Base-by-base conservation (phyloP, 2,797 vertebrate genomes). In the Hipposideros larvatus region DNA sequence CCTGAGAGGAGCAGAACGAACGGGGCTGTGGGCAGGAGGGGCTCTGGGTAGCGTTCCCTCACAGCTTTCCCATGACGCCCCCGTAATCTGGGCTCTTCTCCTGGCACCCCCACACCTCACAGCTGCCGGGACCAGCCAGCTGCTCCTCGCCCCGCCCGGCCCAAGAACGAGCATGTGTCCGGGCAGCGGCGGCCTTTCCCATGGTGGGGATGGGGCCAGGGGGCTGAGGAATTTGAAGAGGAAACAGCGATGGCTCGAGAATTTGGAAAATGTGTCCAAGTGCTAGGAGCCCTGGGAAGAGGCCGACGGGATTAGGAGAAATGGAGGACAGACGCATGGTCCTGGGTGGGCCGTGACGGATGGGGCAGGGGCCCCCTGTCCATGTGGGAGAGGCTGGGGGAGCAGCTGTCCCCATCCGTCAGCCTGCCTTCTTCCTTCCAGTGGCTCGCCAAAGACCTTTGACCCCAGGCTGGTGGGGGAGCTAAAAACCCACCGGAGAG, bases 61-160 rank as follows among this genome's bases (percentile, higher is more conserved):
- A 0, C 34, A 5, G 66, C 77, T 96, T 97, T 98, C 97, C 97
- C 97, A 96, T 91, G 96, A 97, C 88, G 48, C 74, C 90, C 93
- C 94, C 28, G 4, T 94, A 92, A 96, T 95, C 19, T 8, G 66
- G 94, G 48, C 91, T 91, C 73, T 86, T 53, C 84, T 57, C 59
- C 82, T 96, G 85, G 95, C 92, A 96, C 94, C 93, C 96, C 93
- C 6, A 11, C n/a, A 59, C 95, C 87, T 78, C 93, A 31, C 97
- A 98, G 96, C 97, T 97, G 97, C 93, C 0, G 19, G 94, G 74
- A 41, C 78, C 53, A 4, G 90, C 94, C 96, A 96, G 96, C 97
- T 97, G 97, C 87, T 79, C 59, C 71, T 15, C 70, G 13, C 10
- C 68, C 82, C 21, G 1, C 63, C 79, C 22, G 0, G 11, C 86